Conservation (phyloP, 2,888 invertebrate genomes). For the Sarcophaga carnaria region DNA sequence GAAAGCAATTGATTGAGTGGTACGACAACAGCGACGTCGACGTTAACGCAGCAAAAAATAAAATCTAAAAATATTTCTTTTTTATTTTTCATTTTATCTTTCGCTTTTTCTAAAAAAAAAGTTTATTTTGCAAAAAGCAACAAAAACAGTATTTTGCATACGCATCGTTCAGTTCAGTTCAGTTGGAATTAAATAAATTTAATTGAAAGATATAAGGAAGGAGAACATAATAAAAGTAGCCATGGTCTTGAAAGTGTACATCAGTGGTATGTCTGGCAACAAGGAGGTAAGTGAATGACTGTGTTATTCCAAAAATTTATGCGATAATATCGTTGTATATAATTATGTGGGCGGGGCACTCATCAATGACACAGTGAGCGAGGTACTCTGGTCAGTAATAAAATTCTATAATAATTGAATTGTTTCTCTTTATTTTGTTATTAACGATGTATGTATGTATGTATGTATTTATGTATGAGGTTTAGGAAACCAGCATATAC, state of each 20-base stretch:
- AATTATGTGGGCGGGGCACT: slow-evolving; percentile 63
- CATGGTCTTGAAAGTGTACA: slow-evolving; percentile 95
- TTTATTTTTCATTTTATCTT: slow-evolving; percentile 51
- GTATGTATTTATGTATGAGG: not conserved
- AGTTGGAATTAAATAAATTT: slow-evolving; percentile 38
- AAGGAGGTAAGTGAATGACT: slow-evolving; percentile 96
- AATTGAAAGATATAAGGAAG: slow-evolving; percentile 15
- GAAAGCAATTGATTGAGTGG: slow-evolving; percentile 47
- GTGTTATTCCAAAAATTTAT: slow-evolving; percentile 73
- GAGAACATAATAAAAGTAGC: slow-evolving; percentile 41
- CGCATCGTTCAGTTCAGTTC: not conserved
- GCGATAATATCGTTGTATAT: not conserved
- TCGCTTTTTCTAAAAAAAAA: slow-evolving; percentile 12
- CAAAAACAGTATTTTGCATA: slow-evolving; percentile 46
- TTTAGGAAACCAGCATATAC: not conserved
- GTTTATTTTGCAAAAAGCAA: slow-evolving; percentile 52
- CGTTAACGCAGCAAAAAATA: slow-evolving; percentile 53
- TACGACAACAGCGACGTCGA: slow-evolving; percentile 44
- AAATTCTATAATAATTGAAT: slow-evolving; percentile 30
- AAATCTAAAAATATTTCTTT: slow-evolving; percentile 68
- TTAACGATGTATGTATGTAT: not conserved
- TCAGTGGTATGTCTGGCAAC: slow-evolving; percentile 96
- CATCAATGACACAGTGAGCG: slow-evolving; percentile 46
- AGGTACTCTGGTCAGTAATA: slow-evolving; percentile 34
- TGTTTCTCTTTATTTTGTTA: not conserved